Percentiles rank a stretch among this genome's conserved stretches.
Evolutionary conservation across 1,140 invertebrate genomes (phyloP).

Genomic region (Akabosia matsudoensis): DNA sequence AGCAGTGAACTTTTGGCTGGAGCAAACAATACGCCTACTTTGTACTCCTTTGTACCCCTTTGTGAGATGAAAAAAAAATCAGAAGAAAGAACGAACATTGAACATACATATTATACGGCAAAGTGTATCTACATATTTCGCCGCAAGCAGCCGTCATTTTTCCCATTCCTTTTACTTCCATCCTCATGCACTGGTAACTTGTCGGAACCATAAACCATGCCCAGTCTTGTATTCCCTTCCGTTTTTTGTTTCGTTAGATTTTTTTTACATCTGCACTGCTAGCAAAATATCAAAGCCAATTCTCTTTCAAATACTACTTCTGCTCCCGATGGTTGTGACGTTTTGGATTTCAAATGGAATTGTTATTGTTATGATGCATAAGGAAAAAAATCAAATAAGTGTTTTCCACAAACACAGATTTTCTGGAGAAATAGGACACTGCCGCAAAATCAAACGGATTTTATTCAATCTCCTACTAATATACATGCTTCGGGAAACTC

Average conservation of each 20-base stretch:
- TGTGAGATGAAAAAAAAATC: no score
- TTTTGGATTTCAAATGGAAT: neutral
- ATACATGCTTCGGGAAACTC: neutral
- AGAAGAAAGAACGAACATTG: no score
- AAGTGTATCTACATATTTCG: neutral
- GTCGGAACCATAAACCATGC: constrained; percentile 1
- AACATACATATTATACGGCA: neutral
- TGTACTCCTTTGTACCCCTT: neutral
- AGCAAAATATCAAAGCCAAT: neutral
- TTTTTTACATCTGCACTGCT: neutral
- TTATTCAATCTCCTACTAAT: neutral
- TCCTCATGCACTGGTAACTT: constrained; percentile 19
- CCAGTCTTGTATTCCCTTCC: neutral
- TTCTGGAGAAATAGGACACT: neutral
- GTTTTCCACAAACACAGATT: no score
- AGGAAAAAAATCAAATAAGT: no score
- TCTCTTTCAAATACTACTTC: neutral
- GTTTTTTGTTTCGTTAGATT: neutral
- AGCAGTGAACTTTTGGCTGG: neutral
- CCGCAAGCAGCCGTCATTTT: constrained; percentile 21
- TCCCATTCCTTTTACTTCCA: constrained; percentile 14
- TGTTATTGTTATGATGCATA: neutral
- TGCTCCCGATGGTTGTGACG: neutral
- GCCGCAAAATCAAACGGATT: neutral
- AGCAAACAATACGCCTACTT: neutral